phyloP scores from a whole-genome alignment of 2,113 vertebrate species.

The Dinomys branickii region DNA sequence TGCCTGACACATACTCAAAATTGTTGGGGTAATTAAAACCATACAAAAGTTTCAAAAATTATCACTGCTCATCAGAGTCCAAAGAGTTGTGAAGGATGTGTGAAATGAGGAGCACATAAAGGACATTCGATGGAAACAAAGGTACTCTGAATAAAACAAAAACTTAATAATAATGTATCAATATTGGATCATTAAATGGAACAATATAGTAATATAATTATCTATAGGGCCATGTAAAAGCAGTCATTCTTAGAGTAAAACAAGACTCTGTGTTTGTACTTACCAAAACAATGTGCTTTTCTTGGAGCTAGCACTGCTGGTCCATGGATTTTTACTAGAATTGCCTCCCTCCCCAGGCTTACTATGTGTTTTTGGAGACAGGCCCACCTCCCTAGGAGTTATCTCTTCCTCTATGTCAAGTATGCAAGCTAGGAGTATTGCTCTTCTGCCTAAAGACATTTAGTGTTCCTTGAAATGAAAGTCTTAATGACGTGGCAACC shows the following conservation, averaged over 20 bases:
- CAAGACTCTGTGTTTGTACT: background rate
- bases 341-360: background rate
- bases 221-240: background rate
- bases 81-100: background rate
- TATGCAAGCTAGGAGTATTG: background rate
- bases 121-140: background rate
- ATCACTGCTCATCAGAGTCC: background rate
- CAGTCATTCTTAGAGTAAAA: background rate
- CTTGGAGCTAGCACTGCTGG: background rate
- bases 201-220: background rate
- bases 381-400: background rate
- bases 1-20: background rate
- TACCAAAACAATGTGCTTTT: background rate
- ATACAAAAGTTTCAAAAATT: background rate
- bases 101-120: background rate
- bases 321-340: too few relatives aligned
- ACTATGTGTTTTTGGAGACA: background rate
- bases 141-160: background rate
- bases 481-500: background rate
- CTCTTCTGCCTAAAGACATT: background rate
- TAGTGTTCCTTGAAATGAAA: background rate
- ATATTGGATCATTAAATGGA: background rate
- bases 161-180: background rate
- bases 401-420: background rate
- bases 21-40: background rate